Evolutionary conservation across 1,140 invertebrate species (phyloP).

Genomic region (Brachionus calyciflorus): DNA sequence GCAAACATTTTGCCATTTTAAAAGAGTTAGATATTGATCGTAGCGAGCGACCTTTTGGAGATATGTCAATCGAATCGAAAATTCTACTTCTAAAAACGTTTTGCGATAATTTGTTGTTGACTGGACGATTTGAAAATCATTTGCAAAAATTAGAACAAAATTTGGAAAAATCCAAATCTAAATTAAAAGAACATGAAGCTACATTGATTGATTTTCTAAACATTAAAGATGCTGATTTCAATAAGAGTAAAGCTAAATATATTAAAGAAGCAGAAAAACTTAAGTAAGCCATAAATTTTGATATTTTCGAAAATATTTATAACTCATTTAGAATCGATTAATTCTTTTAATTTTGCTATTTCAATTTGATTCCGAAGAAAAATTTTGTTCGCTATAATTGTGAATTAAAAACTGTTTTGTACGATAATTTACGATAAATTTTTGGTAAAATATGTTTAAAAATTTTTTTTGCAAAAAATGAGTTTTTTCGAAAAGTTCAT

Average conservation of each 20-base stretch:
- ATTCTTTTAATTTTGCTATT: too few species aligned
- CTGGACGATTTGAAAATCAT: background rate
- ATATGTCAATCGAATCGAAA: background rate
- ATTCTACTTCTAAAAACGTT: background rate
- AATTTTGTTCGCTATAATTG: too few species aligned
- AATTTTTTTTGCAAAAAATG: too few species aligned
- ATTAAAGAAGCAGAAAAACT: background rate
- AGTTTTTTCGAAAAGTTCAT: too few species aligned
- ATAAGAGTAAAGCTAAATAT: background rate
- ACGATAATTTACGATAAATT: too few species aligned
- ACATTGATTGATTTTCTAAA: background rate
- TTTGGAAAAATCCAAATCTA: background rate
- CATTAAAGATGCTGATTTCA: too few species aligned
- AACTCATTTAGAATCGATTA: too few species aligned
- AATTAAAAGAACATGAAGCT: background rate
- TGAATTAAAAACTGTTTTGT: too few species aligned
- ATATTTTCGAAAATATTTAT: too few species aligned
- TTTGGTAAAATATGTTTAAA: too few species aligned
- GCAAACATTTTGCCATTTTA: background rate
- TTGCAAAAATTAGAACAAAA: background rate
- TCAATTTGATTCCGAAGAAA: too few species aligned
- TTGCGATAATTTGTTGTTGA: background rate
- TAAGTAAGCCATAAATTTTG: background rate
- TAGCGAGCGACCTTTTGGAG: slow-evolving; percentile 8
- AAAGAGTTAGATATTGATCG: background rate